Evolutionary conservation across 2,113 vertebrate species (phyloP), one percentile per base, ranked within the genome.

Genomic region (Gavia stellata): DNA sequence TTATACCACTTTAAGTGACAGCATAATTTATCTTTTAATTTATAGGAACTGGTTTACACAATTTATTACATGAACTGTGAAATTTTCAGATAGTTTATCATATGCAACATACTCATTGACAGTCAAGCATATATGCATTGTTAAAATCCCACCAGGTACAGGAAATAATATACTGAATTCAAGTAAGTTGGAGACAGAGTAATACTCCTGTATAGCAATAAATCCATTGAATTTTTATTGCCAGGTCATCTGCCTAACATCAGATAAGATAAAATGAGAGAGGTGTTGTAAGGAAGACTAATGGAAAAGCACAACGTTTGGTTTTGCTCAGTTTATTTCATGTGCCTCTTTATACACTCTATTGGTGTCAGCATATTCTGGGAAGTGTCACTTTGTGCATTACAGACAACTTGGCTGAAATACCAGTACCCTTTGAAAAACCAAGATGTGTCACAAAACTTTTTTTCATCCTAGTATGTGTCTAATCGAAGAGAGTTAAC

Each of bases 11-110:
- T 71, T 34, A 94, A 91, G 29, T 75, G 61, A 91, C 42, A 80
- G 79, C 81, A 19, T 59, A 31, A 77, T 36, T 83, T 88, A 62
- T 67, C 59, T 68, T 95, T 89, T 55, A 61, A 82, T 83, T 88
- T 95, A 82, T 78, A 92, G 86, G 36, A 88, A 81, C 52, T 75
- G 70, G 85, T 94, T 97, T 97, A 85, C 91, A 92, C 47, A 77
- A 87, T 70, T 93, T 89, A 45, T 49, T 53, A 29, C 53, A 47
- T 26, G 56, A 91, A 94, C 86, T 96, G 90, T 97, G 95, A 96
- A 92, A 66, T 94, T 80, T 96, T 81, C 67, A 58, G 44, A 12
- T 70, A 58, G 44, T 68, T 91, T 91, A 20, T 82, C 55, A 11
- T 70, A 47, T 49, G 36, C 59, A 38, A 50, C 18, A 15, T 34